Base-by-base conservation (phyloP, 2,888 invertebrate species). In the Tolmerus cingulatus region DNA sequence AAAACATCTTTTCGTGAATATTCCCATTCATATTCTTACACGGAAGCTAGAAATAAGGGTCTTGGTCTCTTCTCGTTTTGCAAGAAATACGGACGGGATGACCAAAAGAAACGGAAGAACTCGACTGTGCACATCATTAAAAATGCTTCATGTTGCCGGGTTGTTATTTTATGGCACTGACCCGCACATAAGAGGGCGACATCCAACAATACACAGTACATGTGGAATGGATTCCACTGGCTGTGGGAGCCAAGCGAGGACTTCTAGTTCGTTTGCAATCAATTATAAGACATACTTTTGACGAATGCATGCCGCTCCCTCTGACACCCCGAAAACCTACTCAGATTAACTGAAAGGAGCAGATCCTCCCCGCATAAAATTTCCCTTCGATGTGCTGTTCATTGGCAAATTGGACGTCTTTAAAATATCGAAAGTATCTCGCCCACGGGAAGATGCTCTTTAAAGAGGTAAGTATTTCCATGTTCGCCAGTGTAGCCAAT, bases 241-340 rank as follows among this genome's bases (percentile, higher is more conserved):
- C 88, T 87, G 88, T 87, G 87, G 87, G 87, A 87, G 86, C 87
- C 85, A 27, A 37, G 88, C 87, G 88, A 89, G 89, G 88, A 89
- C 88, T 89, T 89, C 88, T 89, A 86, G 89, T 89, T 89, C 89
- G 89, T 89, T 89, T 89, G 88, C 89, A 89, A 89, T 89, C 89
- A 89, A 89, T 89, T 89, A 89, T 89, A 88, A 88, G 88, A 88
- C 88, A 88, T 89, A 87, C 88, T 89, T 87, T 46, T 88, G 84
- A 82, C 88, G 88, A 88, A 88, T 87, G 89, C 87, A 89, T 87
- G 88, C 89, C 57, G 30, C 14, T 84, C 34, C 30, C 19, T 43
- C 40, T 40, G 16, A 43, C n/a, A 66, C 84, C 37, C 84, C 81
- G 51, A 30, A 37, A 40, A 19, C 27, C 37, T 7, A 37, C 7